Conservation (phyloP, 2,888 invertebrate species). For the Venustoraphidia nigricollis region DNA sequence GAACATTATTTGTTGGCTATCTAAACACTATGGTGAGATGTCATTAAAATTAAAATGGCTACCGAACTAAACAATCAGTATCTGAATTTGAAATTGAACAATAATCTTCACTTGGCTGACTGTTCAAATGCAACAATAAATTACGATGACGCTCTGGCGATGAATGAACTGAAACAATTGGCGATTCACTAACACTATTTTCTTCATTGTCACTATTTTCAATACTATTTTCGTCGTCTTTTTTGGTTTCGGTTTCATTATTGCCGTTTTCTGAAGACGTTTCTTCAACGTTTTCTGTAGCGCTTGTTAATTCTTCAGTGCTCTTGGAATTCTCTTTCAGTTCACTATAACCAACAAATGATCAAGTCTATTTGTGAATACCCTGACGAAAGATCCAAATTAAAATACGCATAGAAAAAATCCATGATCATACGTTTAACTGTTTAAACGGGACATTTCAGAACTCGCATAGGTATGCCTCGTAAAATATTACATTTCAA, state of each 20-base stretch:
- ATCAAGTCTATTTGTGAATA: background rate
- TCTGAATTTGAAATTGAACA: background rate
- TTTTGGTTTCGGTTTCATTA: background rate
- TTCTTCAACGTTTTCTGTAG: background rate
- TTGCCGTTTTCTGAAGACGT: background rate
- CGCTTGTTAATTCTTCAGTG: background rate
- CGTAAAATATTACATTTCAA: too few relatives aligned
- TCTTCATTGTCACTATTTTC: background rate
- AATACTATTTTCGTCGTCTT: background rate
- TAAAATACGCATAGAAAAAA: too few relatives aligned
- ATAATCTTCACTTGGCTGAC: background rate
- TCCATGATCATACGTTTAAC: too few relatives aligned
- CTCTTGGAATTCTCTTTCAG: background rate
- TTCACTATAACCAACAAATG: constrained; percentile 1
- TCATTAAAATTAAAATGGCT: background rate
- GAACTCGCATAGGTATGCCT: too few relatives aligned
- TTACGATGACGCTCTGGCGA: constrained; percentile 3
- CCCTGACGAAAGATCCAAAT: too few relatives aligned
- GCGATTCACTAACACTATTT: background rate
- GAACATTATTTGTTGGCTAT: too few relatives aligned
- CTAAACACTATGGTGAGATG: too few relatives aligned
- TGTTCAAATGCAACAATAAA: background rate
- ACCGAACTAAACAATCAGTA: constrained; percentile 4
- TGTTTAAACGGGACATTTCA: too few relatives aligned
- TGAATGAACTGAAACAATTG: background rate